Percentiles rank a stretch among this genome's conserved stretches.
Evolutionary conservation across 2,888 invertebrate genomes (phyloP).

Genomic region (Amiota mariae): DNA sequence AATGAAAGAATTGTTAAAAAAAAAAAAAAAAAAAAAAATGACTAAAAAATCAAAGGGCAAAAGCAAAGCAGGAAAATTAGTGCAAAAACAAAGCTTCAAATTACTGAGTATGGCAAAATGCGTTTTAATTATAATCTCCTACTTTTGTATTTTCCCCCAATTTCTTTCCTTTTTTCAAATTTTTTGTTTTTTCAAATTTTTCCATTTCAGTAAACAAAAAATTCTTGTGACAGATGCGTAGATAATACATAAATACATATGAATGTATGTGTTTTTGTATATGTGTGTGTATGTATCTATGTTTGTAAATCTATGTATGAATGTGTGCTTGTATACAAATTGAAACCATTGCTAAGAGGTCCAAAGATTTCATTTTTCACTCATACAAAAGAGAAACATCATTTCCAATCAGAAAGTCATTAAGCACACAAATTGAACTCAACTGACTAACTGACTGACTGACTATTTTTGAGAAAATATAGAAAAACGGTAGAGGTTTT

Average conservation of each 20-base stretch:
- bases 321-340: neutral
- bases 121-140: neutral
- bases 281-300: neutral
- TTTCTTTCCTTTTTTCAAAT: too few species aligned
- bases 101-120: neutral
- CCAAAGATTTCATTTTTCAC: neutral
- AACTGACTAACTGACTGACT: too few species aligned
- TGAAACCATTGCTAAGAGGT: neutral
- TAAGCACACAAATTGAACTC: too few species aligned
- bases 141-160: too few species aligned
- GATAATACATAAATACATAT: neutral
- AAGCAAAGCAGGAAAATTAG: constrained; percentile 12
- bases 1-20: neutral
- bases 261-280: neutral
- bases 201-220: neutral
- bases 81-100: neutral
- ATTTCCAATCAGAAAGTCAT: too few species aligned
- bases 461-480: too few species aligned
- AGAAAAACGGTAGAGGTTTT: too few species aligned
- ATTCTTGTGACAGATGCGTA: neutral
- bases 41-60: neutral
- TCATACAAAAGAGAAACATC: too few species aligned
- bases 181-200: too few species aligned
- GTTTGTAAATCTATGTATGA: neutral
- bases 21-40: neutral